phyloP scores from a whole-genome alignment of 1,140 invertebrate genomes.

The Drosophila kohkoa region DNA sequence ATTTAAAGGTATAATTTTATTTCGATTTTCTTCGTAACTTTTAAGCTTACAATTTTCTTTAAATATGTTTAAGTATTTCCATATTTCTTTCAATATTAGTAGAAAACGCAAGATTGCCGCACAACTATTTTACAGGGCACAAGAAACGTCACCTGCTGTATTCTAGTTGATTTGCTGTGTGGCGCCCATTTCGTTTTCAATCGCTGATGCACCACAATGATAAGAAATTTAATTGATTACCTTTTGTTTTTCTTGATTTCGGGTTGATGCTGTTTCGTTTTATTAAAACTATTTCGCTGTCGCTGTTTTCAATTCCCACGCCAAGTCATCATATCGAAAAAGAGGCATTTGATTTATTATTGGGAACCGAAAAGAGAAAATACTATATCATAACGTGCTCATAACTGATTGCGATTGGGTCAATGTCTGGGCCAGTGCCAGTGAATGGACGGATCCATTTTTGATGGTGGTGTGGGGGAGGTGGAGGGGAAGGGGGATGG shows the following conservation, averaged over 20 bases:
- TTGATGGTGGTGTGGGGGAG: too few relatives aligned
- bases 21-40: too few relatives aligned
- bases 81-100: not conserved
- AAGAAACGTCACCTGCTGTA: conserved; percentile 15
- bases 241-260: conserved; percentile 55
- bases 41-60: too few relatives aligned
- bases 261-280: conserved; percentile 52
- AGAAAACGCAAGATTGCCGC: not conserved
- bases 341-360: conserved; percentile 58
- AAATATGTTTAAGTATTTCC: not conserved
- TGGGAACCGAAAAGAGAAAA: conserved; percentile 50
- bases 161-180: conserved; percentile 22
- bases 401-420: conserved; percentile 52
- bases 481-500: not conserved
- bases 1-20: too few relatives aligned
- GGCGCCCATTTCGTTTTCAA: conserved; percentile 59
- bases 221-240: conserved; percentile 84
- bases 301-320: conserved; percentile 75
- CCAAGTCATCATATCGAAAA: conserved; percentile 57
- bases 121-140: conserved; percentile 23
- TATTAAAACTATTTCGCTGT: conserved; percentile 75
- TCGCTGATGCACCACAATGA: conserved; percentile 80
- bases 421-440: conserved; percentile 39
- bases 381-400: conserved; percentile 57
- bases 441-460: conserved; percentile 26